Evolutionary conservation across 2,888 invertebrate genomes (phyloP), one percentile per base, ranked within the genome.

Genomic region (Lasioglossum morio): DNA sequence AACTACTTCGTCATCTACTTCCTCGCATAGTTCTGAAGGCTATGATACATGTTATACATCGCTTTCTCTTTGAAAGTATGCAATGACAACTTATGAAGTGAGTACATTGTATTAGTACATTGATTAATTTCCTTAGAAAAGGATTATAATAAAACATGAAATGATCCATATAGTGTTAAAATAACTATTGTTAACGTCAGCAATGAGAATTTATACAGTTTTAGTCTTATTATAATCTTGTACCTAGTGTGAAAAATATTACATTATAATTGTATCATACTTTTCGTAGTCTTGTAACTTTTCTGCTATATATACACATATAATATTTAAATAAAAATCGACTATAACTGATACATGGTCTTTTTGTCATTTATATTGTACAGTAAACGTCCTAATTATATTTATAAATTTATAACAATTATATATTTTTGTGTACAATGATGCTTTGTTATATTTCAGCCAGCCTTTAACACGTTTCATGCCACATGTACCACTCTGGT

Each of bases 261-360:
- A 23, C 53, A 63, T 7, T 75, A 63, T 76, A 72, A 75, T 76
- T 85, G 72, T 83, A 83, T 83, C 46, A 79, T 79, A 76, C 16
- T 79, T 79, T 76, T 79, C 75, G 66, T 37, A n/a, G 74, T 46
- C 57, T 5, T 66, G 16, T 19, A 72, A 76, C 23, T 66, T 37
- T 57, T 72, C 69, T 83, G 43, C 23, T 79, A 43, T 79, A 46
- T 83, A 66, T 76, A 82, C n/a, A 75, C 77, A 46, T 60, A 83
- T 81, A 72, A 57, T 78, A 73, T 85, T 72, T 79, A 84, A 76
- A 79, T 72, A 74, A 66, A 84, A 48, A 66, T 76, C 14, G 66
- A 79, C 77, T 69, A n/a, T 53, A 77, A 74, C 48, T 27, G 10
- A 74, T 83, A 74, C 12, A 53, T 76, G 43, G 27, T 74, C 69